phyloP scores from a whole-genome alignment of 2,888 invertebrate species.

The Neocrepidodera transversa region DNA sequence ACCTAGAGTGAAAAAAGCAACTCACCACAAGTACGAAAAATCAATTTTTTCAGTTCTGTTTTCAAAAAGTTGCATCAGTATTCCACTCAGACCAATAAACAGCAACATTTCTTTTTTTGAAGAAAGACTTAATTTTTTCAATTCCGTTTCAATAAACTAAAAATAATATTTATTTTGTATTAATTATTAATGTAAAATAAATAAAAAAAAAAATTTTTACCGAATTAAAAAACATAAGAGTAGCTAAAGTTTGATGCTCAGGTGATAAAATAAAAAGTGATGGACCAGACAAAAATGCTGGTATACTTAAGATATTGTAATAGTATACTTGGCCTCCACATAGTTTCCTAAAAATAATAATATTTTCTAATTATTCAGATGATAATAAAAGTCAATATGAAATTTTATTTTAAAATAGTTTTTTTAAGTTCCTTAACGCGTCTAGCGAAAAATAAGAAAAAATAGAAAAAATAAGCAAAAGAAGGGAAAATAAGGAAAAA shows the following conservation, averaged over 20 bases:
- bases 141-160: constrained; percentile 42
- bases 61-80: constrained; percentile 46
- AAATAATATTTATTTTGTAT: constrained; percentile 21
- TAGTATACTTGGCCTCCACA: constrained; percentile 37
- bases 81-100: constrained; percentile 46
- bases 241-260: constrained; percentile 47
- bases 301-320: constrained; percentile 42
- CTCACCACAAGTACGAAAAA: constrained; percentile 46
- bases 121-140: constrained; percentile 29
- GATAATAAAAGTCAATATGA: too few relatives aligned
- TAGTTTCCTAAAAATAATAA: constrained; percentile 40
- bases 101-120: constrained; percentile 37
- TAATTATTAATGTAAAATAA: constrained; percentile 6
- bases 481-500: too few relatives aligned
- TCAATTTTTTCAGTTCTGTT: constrained; percentile 34
- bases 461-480: neutral
- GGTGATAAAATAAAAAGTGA: constrained; percentile 47
- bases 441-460: neutral
- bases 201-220: constrained; percentile 34
- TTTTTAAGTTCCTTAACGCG: too few relatives aligned
- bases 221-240: constrained; percentile 49
- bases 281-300: constrained; percentile 47
- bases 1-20: neutral
- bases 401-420: too few relatives aligned
- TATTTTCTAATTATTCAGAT: neutral